Conservation (phyloP, 2,113 vertebrate species). For the Planiliza haematocheilus region DNA sequence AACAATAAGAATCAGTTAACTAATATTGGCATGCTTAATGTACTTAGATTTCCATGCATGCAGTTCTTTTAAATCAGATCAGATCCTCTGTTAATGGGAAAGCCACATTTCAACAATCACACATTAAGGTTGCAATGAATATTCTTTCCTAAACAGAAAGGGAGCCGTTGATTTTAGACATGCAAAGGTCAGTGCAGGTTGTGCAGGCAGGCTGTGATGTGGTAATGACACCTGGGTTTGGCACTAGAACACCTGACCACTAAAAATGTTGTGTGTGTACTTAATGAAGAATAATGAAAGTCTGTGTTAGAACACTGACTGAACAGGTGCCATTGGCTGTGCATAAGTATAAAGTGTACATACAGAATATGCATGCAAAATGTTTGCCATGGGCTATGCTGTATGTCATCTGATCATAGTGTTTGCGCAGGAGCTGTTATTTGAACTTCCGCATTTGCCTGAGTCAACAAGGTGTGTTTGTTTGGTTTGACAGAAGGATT, state of each 20-base stretch:
- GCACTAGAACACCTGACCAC: constrained; percentile 3
- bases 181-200: neutral
- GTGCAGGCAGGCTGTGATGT: neutral
- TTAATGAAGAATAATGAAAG: neutral
- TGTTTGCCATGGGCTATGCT: constrained; percentile 15
- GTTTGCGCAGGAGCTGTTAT: constrained; percentile 33
- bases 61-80: neutral
- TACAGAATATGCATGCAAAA: neutral
- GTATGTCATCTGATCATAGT: constrained; percentile 36
- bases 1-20: neutral
- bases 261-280: neutral
- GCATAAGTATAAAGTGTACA: constrained; percentile 5
- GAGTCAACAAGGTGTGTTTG: neutral
- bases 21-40: neutral
- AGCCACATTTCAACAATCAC: too few relatives aligned
- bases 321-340: constrained; percentile 10
- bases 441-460: constrained; percentile 25
- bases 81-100: neutral
- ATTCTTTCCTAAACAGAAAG: too few relatives aligned
- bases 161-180: neutral
- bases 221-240: neutral
- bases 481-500: neutral
- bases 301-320: neutral
- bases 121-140: neutral
- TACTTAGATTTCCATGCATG: neutral